Conservation (phyloP, 2,797 vertebrate species). For the Poeciliopsis infans region DNA sequence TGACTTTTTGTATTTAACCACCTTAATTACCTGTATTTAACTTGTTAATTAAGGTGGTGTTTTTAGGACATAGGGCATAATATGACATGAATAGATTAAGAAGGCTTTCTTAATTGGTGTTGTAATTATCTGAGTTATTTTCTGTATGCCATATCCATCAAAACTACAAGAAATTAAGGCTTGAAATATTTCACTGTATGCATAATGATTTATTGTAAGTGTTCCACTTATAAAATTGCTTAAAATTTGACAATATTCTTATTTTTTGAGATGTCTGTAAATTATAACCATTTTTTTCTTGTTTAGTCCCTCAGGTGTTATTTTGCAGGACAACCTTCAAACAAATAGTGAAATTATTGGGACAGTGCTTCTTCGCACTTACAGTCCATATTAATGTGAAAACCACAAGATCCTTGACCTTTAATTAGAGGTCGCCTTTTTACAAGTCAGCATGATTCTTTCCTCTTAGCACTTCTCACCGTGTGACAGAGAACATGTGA, state of each 20-base stretch:
- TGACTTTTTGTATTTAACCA: neutral
- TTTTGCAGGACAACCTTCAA: slow-evolving; percentile 10
- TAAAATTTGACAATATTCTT: neutral
- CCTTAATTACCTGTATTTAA: neutral
- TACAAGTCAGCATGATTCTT: neutral
- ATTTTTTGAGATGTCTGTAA: neutral
- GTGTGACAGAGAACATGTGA: slow-evolving; percentile 16
- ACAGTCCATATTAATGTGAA: slow-evolving; percentile 24
- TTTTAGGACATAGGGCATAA: neutral
- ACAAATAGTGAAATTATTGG: slow-evolving; percentile 21
- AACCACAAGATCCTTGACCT: slow-evolving; percentile 50
- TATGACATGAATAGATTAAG: neutral
- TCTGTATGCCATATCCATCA: neutral
- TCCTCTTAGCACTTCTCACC: slow-evolving; percentile 12
- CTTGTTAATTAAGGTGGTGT: neutral
- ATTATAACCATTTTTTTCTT: slow-evolving; percentile 4
- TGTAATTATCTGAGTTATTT: neutral
- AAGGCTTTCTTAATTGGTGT: neutral
- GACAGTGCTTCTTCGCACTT: slow-evolving; percentile 21
- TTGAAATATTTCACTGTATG: neutral
- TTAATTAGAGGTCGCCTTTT: slow-evolving; percentile 24
- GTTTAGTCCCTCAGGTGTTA: neutral
- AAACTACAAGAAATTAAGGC: neutral
- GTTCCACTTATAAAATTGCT: neutral
- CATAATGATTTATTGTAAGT: neutral